Evolutionary conservation across 2,888 invertebrate species (phyloP), one percentile per base, ranked within the genome.

Genomic region (Metopia argyrocephala): DNA sequence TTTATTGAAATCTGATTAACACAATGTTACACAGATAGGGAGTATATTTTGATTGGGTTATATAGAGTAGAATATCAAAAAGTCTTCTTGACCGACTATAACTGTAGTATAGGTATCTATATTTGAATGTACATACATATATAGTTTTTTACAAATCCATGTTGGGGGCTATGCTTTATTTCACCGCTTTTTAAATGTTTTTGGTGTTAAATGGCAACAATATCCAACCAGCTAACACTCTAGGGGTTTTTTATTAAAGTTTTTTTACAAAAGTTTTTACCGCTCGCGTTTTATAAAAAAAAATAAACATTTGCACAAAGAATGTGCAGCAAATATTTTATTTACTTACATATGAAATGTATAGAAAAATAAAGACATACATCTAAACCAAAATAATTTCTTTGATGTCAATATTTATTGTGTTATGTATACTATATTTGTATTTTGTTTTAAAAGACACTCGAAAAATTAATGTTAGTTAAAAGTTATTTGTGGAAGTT

Each of bases 91-190:
- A n/a, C n/a, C n/a, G n/a, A n/a, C n/a, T n/a, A n/a, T n/a, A n/a
- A n/a, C n/a, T 12, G 38, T 15, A 12, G 38, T 15, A 12, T 38
- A 12, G 1, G 9, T 9, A 12, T 38, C 2, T 2, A 12, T 38
- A 12, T 38, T 38, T 38, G 9, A 12, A 12, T 38, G 9, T 28
- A 48, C 3, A 25, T 23, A 20, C 50, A 21, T 70, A 31, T 31
- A 59, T 31, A 6, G n/a, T 50, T 12, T 28, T 66, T 64, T 66
- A 62, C 65, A 27, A 66, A 28, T 21, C 46, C 83, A 70, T 82
- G 65, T 79, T 82, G 76, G 76, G 79, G 79, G 79, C 79, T 83
- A 79, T 83, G 82, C 65, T 82, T 82, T 82, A 79, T 79, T 82
- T 76, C 68, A 69, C 73, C 78, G 71, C 78, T 76, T 74, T 68